A percentile compares a stretch with the other conserved stretches of the same genome.
These are phyloP conservation scores for Vannuccia rotundouncinata DNA, from an alignment of 2,888 invertebrate species.

Conservation along the genomic window DNA sequence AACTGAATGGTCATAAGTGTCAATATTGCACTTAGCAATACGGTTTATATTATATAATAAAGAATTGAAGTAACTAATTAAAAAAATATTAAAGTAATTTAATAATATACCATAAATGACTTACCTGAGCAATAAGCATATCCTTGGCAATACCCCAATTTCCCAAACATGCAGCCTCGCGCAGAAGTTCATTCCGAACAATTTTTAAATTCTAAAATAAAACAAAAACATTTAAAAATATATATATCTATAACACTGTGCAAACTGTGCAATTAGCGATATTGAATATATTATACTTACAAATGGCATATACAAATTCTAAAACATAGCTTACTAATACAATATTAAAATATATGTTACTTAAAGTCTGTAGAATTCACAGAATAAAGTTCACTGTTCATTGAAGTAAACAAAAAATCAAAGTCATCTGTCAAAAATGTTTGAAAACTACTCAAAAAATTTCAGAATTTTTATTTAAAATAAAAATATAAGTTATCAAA, in stretches of 20 bases:
- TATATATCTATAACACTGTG: background rate
- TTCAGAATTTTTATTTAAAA: background rate
- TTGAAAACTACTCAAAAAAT: too few species aligned
- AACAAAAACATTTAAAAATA: too few species aligned
- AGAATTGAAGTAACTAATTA: too few species aligned
- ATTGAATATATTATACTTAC: background rate
- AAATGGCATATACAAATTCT: background rate
- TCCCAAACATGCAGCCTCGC: background rate
- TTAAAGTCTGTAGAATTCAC: background rate
- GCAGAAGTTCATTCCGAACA: background rate
- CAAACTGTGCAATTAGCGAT: too few species aligned
- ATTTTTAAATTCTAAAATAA: constrained; percentile 14
- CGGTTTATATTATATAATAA: too few species aligned
- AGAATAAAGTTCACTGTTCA: too few species aligned
- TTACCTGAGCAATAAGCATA: background rate
- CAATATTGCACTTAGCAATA: too few species aligned
- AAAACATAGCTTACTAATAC: background rate
- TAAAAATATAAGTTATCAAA: background rate
- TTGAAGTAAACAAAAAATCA: too few species aligned
- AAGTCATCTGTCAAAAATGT: too few species aligned
- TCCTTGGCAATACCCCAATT: constrained; percentile 1
- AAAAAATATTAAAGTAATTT: too few species aligned
- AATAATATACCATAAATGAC: too few species aligned
- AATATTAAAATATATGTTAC: background rate
- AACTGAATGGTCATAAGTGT: too few species aligned